Base-by-base conservation (phyloP, 1,140 invertebrate genomes). In the Wiebesia pumilae region DNA sequence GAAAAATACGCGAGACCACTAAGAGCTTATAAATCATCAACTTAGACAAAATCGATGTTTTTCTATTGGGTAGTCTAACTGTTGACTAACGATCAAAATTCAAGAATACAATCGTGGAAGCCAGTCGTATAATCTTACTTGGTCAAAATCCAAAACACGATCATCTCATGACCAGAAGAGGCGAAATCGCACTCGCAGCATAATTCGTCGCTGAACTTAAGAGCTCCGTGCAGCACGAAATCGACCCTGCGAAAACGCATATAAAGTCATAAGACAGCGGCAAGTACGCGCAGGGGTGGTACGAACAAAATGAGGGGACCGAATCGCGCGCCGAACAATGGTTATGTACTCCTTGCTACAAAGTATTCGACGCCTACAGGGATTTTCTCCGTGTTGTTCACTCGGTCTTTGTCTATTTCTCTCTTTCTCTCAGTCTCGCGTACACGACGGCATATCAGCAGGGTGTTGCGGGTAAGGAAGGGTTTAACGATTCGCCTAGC, bases 401-500 rank as follows among this genome's bases (percentile, higher is more conserved):
- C 38, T 43, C 75, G 14, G 51, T 81, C 43, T 83, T 84, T 84
- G n/a, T 38, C 71, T 21, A 0, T n/a, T 35, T 81, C 47, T 54
- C 83, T 79, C 40, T 40, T 38, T 51, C 62, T 80, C 84, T 47
- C 40, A 40, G 80, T 21, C 38, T 38, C 75, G 30, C 83, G 24
- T 35, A 43, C 65, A 24, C 33, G 9, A 51, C 54, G 24, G 73
- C 85, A 73, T 81, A 85, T 87, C 79, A 90, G 87, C 88, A 88
- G 90, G 91, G 91, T 92, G 91, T 92, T 93, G 92, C 88, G 90
- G 81, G 91, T 92, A 93, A 93, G 92, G 91, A 94, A 93, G 93
- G 93, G 92, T 93, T 94, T 94, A 93, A 93, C 93, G 93, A 94
- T 94, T 94, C 92, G 90, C 92, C 92, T 93, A 93, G 92, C 92